phyloP scores from a whole-genome alignment of 1,140 invertebrate genomes.

The Dolichoris vasculosae region DNA sequence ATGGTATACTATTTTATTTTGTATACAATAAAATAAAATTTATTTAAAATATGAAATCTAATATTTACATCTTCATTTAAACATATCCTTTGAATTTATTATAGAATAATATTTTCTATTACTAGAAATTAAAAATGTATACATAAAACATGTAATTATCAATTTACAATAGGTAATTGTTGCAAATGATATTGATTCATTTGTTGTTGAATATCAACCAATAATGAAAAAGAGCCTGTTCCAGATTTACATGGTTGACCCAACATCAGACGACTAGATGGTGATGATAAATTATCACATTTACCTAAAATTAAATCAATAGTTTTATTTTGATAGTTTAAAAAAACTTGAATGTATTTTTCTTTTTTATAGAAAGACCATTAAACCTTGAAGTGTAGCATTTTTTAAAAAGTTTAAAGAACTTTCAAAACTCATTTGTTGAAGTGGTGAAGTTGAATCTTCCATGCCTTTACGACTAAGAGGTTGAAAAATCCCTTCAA shows the following conservation, averaged over 20 bases:
- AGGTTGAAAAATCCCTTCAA: constrained; percentile 90
- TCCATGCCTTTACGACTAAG: constrained; percentile 94
- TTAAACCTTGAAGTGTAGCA: constrained; percentile 81
- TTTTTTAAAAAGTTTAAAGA: constrained; percentile 90
- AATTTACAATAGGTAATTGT: constrained; percentile 1
- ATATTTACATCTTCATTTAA: constrained; percentile 46
- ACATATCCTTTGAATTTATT: constrained; percentile 28
- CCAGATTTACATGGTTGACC: constrained; percentile 89
- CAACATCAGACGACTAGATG: constrained; percentile 91
- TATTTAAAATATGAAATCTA: constrained; percentile 3
- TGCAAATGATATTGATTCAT: constrained; percentile 25
- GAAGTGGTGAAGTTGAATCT: constrained; percentile 90
- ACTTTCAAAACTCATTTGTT: constrained; percentile 99
- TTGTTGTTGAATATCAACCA: constrained; percentile 57
- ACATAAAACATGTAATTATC: constrained; percentile 29
- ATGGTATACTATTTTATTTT: constrained; percentile 46
- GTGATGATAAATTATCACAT: constrained; percentile 86
- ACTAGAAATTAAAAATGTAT: constrained; percentile 2
- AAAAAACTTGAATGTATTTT: constrained; percentile 14
- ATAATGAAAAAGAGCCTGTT: constrained; percentile 85
- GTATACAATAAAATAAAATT: constrained; percentile 46
- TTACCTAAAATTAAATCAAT: constrained; percentile 71
- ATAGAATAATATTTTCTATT: constrained; percentile 27
- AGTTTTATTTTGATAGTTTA: constrained; percentile 1
- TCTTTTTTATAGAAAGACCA: constrained; percentile 57